These are phyloP conservation scores for Cheumatopsyche charites DNA, from an alignment of 1,140 invertebrate species.

Conservation along the genomic window DNA sequence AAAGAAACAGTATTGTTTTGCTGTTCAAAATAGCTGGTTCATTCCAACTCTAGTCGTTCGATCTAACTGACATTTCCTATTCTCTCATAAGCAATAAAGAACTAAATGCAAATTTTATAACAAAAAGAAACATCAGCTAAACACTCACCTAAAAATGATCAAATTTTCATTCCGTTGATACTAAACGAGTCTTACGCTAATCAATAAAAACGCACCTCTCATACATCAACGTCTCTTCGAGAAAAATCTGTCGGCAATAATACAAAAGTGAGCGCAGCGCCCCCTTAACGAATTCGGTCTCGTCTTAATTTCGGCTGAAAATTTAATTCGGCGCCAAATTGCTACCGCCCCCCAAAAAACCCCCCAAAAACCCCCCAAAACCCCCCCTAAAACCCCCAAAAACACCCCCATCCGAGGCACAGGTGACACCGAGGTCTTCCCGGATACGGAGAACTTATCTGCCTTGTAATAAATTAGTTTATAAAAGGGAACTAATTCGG, in stretches of 20 bases:
- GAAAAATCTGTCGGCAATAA: slow-evolving; percentile 37
- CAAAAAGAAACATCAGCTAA: too few relatives aligned
- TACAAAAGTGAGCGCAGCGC: slow-evolving; percentile 31
- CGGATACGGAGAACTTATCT: slow-evolving; percentile 38
- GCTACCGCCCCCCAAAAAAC: background rate
- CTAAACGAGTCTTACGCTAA: too few relatives aligned
- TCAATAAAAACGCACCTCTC: background rate
- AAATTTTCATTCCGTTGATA: too few relatives aligned
- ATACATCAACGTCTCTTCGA: slow-evolving; percentile 10
- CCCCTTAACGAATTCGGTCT: slow-evolving; percentile 31
- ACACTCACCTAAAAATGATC: too few relatives aligned
- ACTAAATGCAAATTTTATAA: too few relatives aligned
- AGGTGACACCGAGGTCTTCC: too few relatives aligned
- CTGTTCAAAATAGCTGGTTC: too few relatives aligned
- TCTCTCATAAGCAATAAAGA: too few relatives aligned
- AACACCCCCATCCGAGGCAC: background rate
- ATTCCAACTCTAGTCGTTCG: too few relatives aligned
- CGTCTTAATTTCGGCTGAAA: slow-evolving; percentile 38
- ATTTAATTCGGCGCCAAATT: slow-evolving; percentile 39
- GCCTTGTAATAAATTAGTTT: slow-evolving; percentile 40
- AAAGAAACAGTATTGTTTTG: too few relatives aligned
- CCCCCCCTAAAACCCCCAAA: background rate
- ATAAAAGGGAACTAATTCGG: slow-evolving; percentile 41
- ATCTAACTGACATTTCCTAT: too few relatives aligned
- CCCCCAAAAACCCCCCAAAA: background rate